Conservation (phyloP, 2,888 invertebrate genomes). For the Drosophila lutescens region DNA sequence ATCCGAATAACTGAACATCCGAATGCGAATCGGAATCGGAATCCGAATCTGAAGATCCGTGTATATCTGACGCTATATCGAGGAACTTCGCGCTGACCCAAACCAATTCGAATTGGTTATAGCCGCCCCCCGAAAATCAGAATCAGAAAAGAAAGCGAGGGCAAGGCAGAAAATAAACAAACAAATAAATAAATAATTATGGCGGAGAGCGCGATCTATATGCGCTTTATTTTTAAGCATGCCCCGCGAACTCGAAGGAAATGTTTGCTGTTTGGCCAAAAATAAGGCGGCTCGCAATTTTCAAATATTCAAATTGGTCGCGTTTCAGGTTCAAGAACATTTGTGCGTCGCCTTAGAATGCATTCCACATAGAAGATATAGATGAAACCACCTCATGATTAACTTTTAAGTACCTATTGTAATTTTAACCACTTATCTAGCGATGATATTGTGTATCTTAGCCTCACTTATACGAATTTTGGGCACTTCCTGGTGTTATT, state of each 20-base stretch:
- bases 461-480: background rate
- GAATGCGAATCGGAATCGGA: background rate
- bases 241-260: slow-evolving; percentile 17
- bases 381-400: background rate
- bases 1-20: background rate
- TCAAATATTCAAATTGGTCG: slow-evolving; percentile 12
- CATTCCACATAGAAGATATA: background rate
- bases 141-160: slow-evolving; percentile 13
- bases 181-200: slow-evolving; percentile 41
- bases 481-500: background rate
- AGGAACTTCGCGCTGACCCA: slow-evolving; percentile 32
- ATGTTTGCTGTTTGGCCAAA: slow-evolving; percentile 18
- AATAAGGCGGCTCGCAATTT: slow-evolving; percentile 24
- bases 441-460: background rate
- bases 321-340: slow-evolving; percentile 29
- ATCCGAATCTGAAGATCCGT: background rate
- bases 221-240: slow-evolving; percentile 21
- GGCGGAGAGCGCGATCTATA: slow-evolving; percentile 1
- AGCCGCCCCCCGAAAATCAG: slow-evolving; percentile 23
- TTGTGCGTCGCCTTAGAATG: slow-evolving; percentile 1
- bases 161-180: slow-evolving; percentile 34
- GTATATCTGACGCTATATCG: slow-evolving; percentile 2
- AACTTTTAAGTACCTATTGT: too few species aligned
- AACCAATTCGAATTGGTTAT: slow-evolving; percentile 54
- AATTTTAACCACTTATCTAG: background rate